Conservation (phyloP, 2,113 vertebrate species). For the Charadrius vociferus region DNA sequence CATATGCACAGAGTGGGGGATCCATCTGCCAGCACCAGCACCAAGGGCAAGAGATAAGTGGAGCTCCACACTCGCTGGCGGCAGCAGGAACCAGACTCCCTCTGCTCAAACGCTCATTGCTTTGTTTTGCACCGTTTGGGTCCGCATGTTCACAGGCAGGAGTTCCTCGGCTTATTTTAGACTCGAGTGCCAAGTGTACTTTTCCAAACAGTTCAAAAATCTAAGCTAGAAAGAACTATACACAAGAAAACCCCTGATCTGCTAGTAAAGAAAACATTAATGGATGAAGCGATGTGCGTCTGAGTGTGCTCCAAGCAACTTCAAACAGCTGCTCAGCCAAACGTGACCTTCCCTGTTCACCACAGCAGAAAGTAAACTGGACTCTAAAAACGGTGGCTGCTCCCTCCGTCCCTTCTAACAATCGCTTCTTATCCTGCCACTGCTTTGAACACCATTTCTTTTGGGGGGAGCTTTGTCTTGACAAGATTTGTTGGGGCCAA, state of each 20-base stretch:
- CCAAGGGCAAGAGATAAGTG: not conserved
- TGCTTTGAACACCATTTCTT: not conserved
- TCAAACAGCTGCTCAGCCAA: not conserved
- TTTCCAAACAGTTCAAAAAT: not conserved
- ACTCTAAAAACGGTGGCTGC: not conserved
- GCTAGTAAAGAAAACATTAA: not conserved
- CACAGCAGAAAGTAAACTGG: not conserved
- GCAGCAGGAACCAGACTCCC: not conserved
- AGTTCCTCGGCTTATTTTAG: not conserved
- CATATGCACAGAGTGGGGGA: not conserved
- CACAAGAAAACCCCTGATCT: not conserved
- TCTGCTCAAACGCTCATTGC: not conserved
- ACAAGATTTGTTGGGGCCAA: not conserved
- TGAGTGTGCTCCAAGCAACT: not conserved
- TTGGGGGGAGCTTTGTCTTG: not conserved
- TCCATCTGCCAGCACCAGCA: not conserved
- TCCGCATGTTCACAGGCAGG: not conserved
- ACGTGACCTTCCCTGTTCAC: not conserved
- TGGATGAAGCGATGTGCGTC: not conserved
- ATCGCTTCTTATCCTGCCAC: not conserved
- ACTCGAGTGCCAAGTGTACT: not conserved
- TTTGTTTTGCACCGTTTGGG: not conserved
- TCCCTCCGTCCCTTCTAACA: not conserved
- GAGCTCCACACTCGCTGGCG: fast-evolving
- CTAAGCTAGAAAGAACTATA: not conserved